Conservation (phyloP, 2,888 invertebrate species). For the Peribatodes rhomboidaria region DNA sequence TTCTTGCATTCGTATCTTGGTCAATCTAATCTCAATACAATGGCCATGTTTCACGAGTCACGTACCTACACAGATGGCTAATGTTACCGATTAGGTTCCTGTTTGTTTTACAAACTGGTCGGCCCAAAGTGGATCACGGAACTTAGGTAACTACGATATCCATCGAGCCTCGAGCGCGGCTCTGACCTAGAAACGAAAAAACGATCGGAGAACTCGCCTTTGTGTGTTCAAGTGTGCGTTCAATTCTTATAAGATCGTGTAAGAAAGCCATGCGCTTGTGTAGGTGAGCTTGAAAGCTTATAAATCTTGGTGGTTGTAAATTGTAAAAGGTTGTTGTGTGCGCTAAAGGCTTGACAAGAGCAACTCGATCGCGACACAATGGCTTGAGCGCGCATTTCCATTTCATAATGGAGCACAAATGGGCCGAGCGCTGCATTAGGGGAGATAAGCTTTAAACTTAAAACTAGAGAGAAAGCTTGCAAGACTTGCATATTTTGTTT, state of each 20-base stretch:
- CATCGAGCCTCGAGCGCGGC: constrained; percentile 52
- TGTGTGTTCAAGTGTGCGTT: constrained; percentile 59
- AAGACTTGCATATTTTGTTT: constrained; percentile 10
- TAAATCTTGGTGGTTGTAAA: constrained; percentile 68
- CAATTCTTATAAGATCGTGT: constrained; percentile 52
- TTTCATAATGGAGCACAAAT: constrained; percentile 55
- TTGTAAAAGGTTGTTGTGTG: constrained; percentile 61
- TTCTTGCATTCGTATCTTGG: constrained; percentile 24
- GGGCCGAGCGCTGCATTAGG: constrained; percentile 49
- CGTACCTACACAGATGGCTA: constrained; percentile 39
- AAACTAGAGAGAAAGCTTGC: constrained; percentile 10
- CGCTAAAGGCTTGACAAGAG: constrained; percentile 63
- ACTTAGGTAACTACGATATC: constrained; percentile 61
- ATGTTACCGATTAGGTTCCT: constrained; percentile 46
- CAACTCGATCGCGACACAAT: constrained; percentile 72
- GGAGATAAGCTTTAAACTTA: constrained; percentile 50
- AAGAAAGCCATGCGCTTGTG: constrained; percentile 51
- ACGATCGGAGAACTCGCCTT: constrained; percentile 61
- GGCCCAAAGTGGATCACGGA: constrained; percentile 71
- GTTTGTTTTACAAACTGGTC: constrained; percentile 53
- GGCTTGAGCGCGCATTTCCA: constrained; percentile 66
- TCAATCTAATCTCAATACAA: constrained; percentile 45
- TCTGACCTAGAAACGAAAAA: constrained; percentile 81
- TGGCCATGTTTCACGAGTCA: constrained; percentile 39
- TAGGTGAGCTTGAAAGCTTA: constrained; percentile 77